These are phyloP conservation scores for Hozukius guyotensis DNA, from an alignment of 2,797 vertebrate species.

Conservation along the genomic window DNA sequence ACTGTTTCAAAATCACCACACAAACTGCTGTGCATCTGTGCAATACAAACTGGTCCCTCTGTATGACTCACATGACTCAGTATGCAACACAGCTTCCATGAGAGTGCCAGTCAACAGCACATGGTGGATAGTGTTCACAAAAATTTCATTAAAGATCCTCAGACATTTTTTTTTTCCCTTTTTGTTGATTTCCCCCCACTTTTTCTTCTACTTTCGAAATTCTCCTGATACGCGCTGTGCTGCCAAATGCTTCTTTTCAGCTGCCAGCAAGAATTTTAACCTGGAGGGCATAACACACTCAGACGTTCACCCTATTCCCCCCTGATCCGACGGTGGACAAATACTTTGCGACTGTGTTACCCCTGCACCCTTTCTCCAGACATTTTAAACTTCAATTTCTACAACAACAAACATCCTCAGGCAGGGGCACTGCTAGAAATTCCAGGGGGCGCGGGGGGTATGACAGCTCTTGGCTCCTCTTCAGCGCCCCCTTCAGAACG, in stretches of 20 bases:
- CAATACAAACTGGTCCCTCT: background rate
- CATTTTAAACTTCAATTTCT: background rate
- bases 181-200: background rate
- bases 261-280: conserved; percentile 18
- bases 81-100: background rate
- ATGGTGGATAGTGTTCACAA: background rate
- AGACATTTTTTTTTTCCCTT: background rate
- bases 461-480: background rate
- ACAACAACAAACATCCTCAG: background rate
- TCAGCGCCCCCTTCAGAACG: background rate
- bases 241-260: conserved; percentile 16
- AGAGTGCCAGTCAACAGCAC: background rate
- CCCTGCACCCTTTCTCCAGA: background rate
- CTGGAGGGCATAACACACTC: conserved; percentile 10
- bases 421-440: background rate
- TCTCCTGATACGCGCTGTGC: background rate
- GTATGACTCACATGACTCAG: background rate
- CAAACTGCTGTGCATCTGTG: background rate
- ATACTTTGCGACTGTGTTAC: background rate
- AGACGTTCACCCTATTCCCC: conserved; percentile 16
- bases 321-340: background rate
- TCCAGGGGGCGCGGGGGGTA: background rate
- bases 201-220: background rate
- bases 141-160: background rate
- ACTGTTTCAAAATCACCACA: background rate